A percentile compares a stretch with the other conserved stretches of the same genome.
phyloP scores from a whole-genome alignment of 2,888 invertebrate species.

The Lasioglossum leucozonium region DNA sequence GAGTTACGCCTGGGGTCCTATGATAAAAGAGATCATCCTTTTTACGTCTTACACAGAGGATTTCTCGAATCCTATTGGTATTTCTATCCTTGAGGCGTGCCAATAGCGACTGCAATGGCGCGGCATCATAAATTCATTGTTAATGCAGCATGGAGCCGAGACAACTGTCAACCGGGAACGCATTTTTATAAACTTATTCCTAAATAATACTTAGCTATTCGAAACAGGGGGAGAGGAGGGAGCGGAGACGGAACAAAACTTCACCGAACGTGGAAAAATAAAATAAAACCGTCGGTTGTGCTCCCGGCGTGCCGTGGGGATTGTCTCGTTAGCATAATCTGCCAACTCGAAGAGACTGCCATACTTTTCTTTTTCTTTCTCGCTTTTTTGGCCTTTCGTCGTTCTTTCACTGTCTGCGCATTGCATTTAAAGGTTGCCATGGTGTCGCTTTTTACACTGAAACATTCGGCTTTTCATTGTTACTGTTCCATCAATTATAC shows the following conservation, averaged over 20 bases:
- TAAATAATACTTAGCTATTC: not conserved
- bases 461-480: not conserved
- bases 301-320: constrained; percentile 66
- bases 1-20: constrained; percentile 11
- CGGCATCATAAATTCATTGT: constrained; percentile 22
- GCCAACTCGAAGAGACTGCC: constrained; percentile 71
- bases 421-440: not conserved
- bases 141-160: not conserved
- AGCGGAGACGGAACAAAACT: constrained; percentile 47
- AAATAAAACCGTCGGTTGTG: constrained; percentile 64
- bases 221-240: constrained; percentile 19
- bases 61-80: constrained; percentile 28
- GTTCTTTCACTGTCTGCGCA: constrained; percentile 12
- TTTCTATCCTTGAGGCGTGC: constrained; percentile 45
- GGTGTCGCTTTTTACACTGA: not conserved
- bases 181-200: not conserved
- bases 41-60: constrained; percentile 22
- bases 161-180: not conserved
- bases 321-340: constrained; percentile 82
- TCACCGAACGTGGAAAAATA: constrained; percentile 54
- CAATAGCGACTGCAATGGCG: constrained; percentile 37
- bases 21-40: constrained; percentile 33
- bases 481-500: not conserved
- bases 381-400: not conserved
- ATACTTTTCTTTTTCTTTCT: constrained; percentile 47